Evolutionary conservation across 2,888 invertebrate species (phyloP), one percentile per base, ranked within the genome.

Genomic region (Papilio gigon): DNA sequence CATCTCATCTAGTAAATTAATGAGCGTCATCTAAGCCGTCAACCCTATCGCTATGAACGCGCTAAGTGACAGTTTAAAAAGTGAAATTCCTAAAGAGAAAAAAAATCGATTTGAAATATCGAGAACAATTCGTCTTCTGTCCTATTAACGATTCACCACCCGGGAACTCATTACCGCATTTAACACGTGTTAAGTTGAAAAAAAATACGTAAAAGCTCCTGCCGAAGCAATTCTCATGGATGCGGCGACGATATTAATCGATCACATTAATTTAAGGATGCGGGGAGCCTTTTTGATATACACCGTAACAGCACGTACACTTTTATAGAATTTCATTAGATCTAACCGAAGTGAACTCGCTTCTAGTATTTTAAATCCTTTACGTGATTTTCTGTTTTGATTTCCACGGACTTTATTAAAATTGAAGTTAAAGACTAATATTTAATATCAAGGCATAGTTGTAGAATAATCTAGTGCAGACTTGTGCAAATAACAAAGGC

Each of bases 101-200:
- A 62, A 68, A 60, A 63, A 58, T 59, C 60, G 64, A 65, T 59
- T 60, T 50, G 35, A 77, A 71, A 70, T 75, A 74, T 76, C 73
- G 75, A 72, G 74, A 71, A 73, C 81, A 82, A 87, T 87, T 82
- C 82, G 77, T 87, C 83, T 77, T 73, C 78, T 83, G 84, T 84
- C 86, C 78, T 84, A 86, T 85, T 86, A 86, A 79, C 74, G 75
- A 78, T 74, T 77, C 78, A 77, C 82, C 82, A 81, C 81, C 83
- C 82, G 78, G 78, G 79, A 77, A 74, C 83, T 84, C 86, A 85
- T 87, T 86, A 87, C 75, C 73, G 74, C 77, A 72, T 68, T 80
- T 77, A 85, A 86, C 86, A 87, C 85, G 82, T 88, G 88, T 85
- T 79, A 73, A 77, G 73, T 71, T 73, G 70, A 78, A 79, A 77